Evolutionary conservation across 2,888 invertebrate species (phyloP).

Genomic region (Macaria liturata): DNA sequence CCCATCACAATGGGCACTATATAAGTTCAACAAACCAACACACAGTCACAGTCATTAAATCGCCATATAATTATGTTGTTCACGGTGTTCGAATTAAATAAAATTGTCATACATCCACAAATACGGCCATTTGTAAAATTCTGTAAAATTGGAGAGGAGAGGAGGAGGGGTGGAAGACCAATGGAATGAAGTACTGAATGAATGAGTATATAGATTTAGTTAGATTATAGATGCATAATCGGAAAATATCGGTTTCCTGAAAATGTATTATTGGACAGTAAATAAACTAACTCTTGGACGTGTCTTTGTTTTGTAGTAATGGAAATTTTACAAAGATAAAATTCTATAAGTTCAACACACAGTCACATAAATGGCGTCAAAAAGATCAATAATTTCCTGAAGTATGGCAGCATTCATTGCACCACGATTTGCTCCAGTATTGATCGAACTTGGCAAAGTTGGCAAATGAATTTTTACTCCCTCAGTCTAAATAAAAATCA

Average conservation of each 20-base stretch:
- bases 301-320: no score
- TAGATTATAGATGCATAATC: conserved; percentile 3
- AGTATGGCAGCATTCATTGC: conserved; percentile 38
- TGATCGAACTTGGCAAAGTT: conserved; percentile 57
- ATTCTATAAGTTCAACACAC: no score
- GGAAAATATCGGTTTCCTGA: conserved; percentile 23
- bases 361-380: neutral
- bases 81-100: conserved; percentile 10
- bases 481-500: conserved; percentile 49
- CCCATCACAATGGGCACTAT: conserved; percentile 14
- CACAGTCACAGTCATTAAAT: neutral
- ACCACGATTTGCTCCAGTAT: conserved; percentile 44
- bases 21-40: neutral
- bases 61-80: neutral
- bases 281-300: no score
- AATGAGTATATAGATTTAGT: neutral
- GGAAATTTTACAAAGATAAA: no score
- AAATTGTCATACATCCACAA: conserved; percentile 34
- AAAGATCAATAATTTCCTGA: conserved; percentile 14
- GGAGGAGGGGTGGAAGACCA: neutral
- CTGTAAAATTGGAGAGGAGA: neutral
- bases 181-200: conserved; percentile 19
- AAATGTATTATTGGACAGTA: no score
- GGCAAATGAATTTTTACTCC: conserved; percentile 43
- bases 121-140: conserved; percentile 52